Conservation (phyloP, 2,797 vertebrate genomes). For the Enteromius unitaeniatus region DNA sequence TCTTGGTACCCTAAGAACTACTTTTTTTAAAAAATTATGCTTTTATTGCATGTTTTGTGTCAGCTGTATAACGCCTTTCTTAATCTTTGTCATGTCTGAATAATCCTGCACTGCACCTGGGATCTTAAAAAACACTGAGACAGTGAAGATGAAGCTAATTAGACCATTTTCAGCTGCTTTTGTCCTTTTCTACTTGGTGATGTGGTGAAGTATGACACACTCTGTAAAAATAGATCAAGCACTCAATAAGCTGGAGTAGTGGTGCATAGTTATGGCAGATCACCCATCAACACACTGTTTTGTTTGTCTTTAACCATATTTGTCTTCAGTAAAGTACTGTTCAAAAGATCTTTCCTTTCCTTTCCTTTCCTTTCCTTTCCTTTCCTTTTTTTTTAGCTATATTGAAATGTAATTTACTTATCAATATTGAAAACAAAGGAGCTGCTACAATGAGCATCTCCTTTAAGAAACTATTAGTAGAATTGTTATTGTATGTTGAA, state of each 20-base stretch:
- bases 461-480: background rate
- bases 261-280: background rate
- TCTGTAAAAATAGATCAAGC: conserved; percentile 26
- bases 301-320: background rate
- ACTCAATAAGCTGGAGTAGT: background rate
- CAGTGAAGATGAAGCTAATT: conserved; percentile 59
- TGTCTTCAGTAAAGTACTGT: background rate
- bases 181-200: conserved; percentile 18
- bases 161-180: conserved; percentile 60
- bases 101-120: conserved; percentile 69
- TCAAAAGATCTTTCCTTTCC: background rate
- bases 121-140: conserved; percentile 53
- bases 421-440: background rate
- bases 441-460: background rate
- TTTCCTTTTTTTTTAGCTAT: background rate
- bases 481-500: background rate
- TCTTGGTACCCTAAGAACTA: background rate
- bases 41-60: background rate
- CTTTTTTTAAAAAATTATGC: background rate
- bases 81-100: conserved; percentile 49
- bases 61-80: background rate
- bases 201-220: conserved; percentile 27
- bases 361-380: no score
- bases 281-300: background rate
- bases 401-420: background rate